Evolutionary conservation across 2,113 vertebrate species (phyloP), one percentile per base, ranked within the genome.

Genomic region (Hydrochoerus hydrochaeris): DNA sequence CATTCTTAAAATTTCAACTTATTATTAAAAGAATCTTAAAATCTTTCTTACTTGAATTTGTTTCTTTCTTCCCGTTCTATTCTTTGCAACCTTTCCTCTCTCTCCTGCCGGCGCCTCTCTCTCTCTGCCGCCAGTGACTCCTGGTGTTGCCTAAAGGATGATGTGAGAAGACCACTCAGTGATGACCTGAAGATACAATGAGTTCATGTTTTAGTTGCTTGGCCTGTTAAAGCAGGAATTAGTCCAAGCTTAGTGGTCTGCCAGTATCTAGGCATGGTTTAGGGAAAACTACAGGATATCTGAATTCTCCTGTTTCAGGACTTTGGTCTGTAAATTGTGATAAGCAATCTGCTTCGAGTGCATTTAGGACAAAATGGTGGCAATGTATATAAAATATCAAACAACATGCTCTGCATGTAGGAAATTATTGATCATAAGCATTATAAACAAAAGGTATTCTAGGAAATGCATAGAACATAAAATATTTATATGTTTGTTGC

Each of bases 41-140:
- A 54, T 52, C 22, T 17, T 4, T 88, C 99, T 98, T 98, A 99
- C 99, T 99, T 99, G 98, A 99, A 99, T 96, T 99, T 99, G 98
- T 99, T 99, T 96, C 99, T 99, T 98, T 99, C 99, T 97, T 99
- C 99, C 63, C 99, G 98, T 97, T 99, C 99, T 95, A 99, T 99
- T 94, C 99, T 99, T 98, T 99, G 99, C 98, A 99, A 97, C n/a
- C 99, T 99, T 92, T 99, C 99, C 87, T 99, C 99, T 98, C 99
- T 99, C 98, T 99, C 99, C 95, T 98, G 98, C 16, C 99, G 99
- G 62, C 99, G 98, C 85, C 98, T 98, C 96, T 99, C 99, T 97
- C 99, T 98, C 97, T 99, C 99, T 32, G 99, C 99, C 82, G 99
- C 99, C 98, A 99, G 98, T 19, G 99, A 99, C 96, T 99, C 99